phyloP scores from a whole-genome alignment of 2,797 vertebrate genomes.

The Chromobotia macracanthus region DNA sequence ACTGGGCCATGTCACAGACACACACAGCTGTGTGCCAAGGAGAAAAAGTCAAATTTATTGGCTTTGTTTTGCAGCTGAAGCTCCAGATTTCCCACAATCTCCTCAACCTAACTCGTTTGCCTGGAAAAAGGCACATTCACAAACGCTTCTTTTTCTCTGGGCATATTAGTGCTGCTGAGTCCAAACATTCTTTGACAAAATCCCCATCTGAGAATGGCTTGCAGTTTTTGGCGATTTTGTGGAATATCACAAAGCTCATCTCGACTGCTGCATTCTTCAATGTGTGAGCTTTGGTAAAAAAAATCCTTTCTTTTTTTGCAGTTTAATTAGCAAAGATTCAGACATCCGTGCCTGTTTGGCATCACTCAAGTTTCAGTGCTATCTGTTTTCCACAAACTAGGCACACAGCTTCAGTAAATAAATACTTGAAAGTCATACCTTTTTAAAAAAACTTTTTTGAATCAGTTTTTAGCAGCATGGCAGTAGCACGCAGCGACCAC shows the following conservation, averaged over 20 bases:
- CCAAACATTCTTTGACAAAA: not conserved
- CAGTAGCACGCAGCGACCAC: no score
- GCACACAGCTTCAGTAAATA: conserved; percentile 23
- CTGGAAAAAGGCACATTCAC: conserved; percentile 26
- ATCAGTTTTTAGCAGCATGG: no score
- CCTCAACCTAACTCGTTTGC: conserved; percentile 29
- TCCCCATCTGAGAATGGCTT: not conserved
- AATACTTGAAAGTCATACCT: no score
- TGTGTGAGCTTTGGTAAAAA: not conserved
- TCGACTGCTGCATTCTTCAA: not conserved
- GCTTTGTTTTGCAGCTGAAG: no score
- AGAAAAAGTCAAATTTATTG: conserved; percentile 40
- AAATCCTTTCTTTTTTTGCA: not conserved
- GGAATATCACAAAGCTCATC: not conserved
- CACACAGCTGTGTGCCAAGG: conserved; percentile 41
- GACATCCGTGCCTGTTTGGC: conserved; percentile 58
- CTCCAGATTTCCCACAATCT: no score
- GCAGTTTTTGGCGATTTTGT: not conserved
- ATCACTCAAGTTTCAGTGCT: conserved; percentile 20
- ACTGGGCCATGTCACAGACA: conserved; percentile 23
- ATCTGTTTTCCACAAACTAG: conserved; percentile 10
- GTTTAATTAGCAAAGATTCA: conserved; percentile 43
- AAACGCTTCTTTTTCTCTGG: conserved; percentile 48
- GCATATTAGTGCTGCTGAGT: conserved; percentile 46
- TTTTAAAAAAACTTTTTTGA: no score